Conservation (phyloP, 2,797 vertebrate species). For the Podarcis lilfordi region DNA sequence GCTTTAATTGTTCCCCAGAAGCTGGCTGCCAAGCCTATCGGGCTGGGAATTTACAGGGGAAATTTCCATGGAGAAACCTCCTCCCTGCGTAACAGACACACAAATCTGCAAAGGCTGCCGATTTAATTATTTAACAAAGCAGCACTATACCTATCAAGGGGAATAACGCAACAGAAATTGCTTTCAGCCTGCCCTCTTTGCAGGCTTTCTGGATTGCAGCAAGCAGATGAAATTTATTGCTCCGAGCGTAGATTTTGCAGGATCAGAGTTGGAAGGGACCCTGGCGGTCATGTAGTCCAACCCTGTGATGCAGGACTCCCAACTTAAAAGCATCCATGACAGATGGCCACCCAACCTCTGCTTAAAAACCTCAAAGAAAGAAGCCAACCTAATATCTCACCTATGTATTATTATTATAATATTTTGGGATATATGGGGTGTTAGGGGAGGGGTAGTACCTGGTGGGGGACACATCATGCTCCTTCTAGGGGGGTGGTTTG, state of each 20-base stretch:
- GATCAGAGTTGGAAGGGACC: background rate
- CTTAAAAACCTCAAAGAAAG: background rate
- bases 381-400: background rate
- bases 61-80: background rate
- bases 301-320: no score
- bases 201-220: background rate
- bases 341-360: no score
- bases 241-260: background rate
- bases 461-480: no score
- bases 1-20: background rate
- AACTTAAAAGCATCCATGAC: no score
- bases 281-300: no score
- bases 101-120: constrained; percentile 7
- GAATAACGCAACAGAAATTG: background rate
- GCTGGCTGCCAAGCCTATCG: background rate
- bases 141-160: background rate
- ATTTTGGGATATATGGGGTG: no score
- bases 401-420: background rate
- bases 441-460: no score
- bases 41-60: background rate
- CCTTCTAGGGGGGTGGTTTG: no score
- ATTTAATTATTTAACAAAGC: constrained; percentile 6
- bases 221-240: background rate
- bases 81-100: background rate
- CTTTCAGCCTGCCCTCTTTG: constrained; percentile 1